A percentile compares a stretch with the other conserved stretches of the same genome.
phyloP scores from a whole-genome alignment of 2,797 vertebrate genomes.

The Chloroceryle inda region DNA sequence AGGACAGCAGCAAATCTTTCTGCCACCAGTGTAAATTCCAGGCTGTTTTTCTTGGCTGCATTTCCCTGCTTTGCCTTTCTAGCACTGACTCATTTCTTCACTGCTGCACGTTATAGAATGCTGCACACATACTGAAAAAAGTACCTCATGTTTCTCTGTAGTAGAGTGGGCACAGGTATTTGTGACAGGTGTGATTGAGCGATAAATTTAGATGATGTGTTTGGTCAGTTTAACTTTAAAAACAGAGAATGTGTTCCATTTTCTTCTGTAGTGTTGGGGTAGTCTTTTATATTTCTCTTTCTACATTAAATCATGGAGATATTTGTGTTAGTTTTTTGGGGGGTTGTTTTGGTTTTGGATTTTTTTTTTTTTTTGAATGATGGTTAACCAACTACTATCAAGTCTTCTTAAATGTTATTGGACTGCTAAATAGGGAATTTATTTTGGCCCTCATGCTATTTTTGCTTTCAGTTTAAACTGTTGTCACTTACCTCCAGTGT shows the following conservation, averaged over 20 bases:
- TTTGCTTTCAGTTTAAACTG: neutral
- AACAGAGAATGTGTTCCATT: neutral
- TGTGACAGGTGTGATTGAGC: neutral
- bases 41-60: constrained; percentile 13
- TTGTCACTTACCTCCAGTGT: neutral
- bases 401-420: neutral
- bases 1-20: constrained; percentile 1
- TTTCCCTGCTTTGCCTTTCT: neutral
- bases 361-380: neutral
- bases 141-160: neutral
- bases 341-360: neutral
- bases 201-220: neutral
- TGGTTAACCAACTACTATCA: neutral
- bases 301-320: neutral
- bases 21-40: neutral
- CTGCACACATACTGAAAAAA: neutral
- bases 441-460: neutral
- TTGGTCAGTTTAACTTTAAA: neutral
- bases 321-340: neutral
- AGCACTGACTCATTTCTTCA: neutral
- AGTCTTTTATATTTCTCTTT: neutral
- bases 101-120: neutral
- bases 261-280: neutral
- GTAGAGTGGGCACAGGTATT: neutral
- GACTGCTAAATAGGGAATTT: neutral